Evolutionary conservation across 2,888 invertebrate species (phyloP).

Genomic region (Pristionchus japonicus): DNA sequence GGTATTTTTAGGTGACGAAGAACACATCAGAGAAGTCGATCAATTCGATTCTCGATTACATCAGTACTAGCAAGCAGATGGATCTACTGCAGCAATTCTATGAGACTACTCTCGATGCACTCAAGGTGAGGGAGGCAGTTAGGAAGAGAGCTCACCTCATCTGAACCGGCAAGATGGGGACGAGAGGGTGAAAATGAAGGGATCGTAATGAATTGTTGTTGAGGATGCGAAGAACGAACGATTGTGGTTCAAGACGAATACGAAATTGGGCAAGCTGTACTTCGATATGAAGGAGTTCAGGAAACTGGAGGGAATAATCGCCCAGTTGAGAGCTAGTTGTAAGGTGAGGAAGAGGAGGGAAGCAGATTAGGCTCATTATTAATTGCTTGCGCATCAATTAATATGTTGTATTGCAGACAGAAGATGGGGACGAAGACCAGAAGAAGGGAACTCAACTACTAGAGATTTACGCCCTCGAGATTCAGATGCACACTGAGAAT

Average conservation of each 20-base stretch:
- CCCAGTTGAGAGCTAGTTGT: slow-evolving; percentile 96
- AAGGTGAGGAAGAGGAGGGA: slow-evolving; percentile 80
- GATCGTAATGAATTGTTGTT: slow-evolving; percentile 27
- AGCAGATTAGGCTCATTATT: neutral
- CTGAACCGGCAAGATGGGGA: neutral
- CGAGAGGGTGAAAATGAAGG: neutral
- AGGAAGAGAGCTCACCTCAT: neutral
- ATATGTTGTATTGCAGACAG: slow-evolving; percentile 60
- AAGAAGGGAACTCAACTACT: slow-evolving; percentile 87
- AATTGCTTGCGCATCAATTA: neutral
- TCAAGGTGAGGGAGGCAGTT: slow-evolving; percentile 65
- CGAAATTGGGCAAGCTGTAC: slow-evolving; percentile 96
- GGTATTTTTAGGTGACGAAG: slow-evolving; percentile 84
- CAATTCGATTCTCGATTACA: slow-evolving; percentile 98
- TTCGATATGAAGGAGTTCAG: slow-evolving; percentile 95
- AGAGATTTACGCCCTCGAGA: slow-evolving; percentile 98
- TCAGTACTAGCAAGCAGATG: slow-evolving; percentile 98
- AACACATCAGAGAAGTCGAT: slow-evolving; percentile 99
- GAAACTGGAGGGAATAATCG: slow-evolving; percentile 94
- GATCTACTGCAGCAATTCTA: slow-evolving; percentile 97
- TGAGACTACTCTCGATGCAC: slow-evolving; percentile 82
- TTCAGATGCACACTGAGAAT: slow-evolving; percentile 99
- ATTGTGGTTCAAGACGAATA: slow-evolving; percentile 99
- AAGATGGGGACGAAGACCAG: slow-evolving; percentile 74
- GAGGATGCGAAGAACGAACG: slow-evolving; percentile 97